phyloP scores from a whole-genome alignment of 2,797 vertebrate species.

The Microtus obscurus region DNA sequence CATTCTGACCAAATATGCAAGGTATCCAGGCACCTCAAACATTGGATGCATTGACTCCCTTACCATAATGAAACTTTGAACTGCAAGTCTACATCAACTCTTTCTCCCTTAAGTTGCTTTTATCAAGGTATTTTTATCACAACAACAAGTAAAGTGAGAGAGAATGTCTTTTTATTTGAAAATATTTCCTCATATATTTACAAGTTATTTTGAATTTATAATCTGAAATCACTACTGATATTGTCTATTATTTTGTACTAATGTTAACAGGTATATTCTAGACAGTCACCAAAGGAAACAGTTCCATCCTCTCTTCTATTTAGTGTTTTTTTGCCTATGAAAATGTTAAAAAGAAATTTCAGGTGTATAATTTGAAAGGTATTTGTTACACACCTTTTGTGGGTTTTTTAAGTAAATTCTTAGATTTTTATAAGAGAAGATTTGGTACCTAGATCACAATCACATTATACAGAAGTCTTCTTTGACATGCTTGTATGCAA shows the following conservation, averaged over 20 bases:
- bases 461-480: neutral
- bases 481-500: neutral
- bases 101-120: neutral
- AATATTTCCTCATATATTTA: slow-evolving; percentile 8
- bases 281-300: slow-evolving; percentile 40
- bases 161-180: neutral
- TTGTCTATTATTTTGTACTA: neutral
- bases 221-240: neutral
- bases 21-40: neutral
- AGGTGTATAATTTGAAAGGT: neutral
- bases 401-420: slow-evolving; percentile 27
- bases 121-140: neutral
- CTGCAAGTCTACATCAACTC: neutral
- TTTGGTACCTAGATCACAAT: neutral
- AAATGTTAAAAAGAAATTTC: slow-evolving; percentile 13
- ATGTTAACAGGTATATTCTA: neutral
- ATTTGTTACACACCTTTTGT: neutral
- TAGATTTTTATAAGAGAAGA: slow-evolving; percentile 27
- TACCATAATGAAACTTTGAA: neutral
- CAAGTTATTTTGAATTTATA: slow-evolving; percentile 13
- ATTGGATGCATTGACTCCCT: neutral
- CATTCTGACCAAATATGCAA: neutral
- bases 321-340: neutral
- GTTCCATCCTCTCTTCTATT: neutral
- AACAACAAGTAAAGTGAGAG: neutral